These are phyloP conservation scores for Scelioninae gen. 2 DNA, from an alignment of 2,888 invertebrate species.

Conservation along the genomic window DNA sequence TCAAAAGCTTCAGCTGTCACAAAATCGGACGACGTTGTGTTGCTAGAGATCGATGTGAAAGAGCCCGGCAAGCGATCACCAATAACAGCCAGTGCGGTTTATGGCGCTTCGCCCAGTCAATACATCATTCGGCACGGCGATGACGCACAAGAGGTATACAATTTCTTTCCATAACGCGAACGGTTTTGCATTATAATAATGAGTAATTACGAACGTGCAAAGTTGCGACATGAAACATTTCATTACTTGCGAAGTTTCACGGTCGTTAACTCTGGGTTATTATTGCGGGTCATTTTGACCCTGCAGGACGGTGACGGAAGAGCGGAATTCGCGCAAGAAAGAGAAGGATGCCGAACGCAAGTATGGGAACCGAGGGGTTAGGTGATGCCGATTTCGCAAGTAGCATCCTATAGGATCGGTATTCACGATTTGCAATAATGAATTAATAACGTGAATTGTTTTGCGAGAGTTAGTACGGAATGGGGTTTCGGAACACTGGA, in stretches of 20 bases:
- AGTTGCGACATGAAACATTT: slow-evolving; percentile 1
- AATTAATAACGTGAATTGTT: no score
- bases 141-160: slow-evolving; percentile 71
- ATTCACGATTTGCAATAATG: no score
- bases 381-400: no score
- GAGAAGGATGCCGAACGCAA: no score
- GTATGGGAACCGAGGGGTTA: no score
- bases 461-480: no score
- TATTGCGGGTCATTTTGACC: background rate
- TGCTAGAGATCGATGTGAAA: slow-evolving; percentile 73
- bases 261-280: background rate
- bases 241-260: background rate
- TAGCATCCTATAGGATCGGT: no score
- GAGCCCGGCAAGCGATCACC: slow-evolving; percentile 72
- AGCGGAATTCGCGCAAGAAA: no score
- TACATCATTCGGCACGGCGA: slow-evolving; percentile 71
- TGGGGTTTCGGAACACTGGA: no score
- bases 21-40: slow-evolving; percentile 68
- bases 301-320: no score
- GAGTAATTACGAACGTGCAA: slow-evolving; percentile 15
- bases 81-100: slow-evolving; percentile 67
- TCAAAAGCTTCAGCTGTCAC: slow-evolving; percentile 57
- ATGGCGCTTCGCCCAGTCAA: slow-evolving; percentile 70
- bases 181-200: slow-evolving; percentile 24
- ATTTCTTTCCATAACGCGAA: slow-evolving; percentile 34